Conservation (phyloP, 2,797 vertebrate genomes). For the Crenuchus spilurus region DNA sequence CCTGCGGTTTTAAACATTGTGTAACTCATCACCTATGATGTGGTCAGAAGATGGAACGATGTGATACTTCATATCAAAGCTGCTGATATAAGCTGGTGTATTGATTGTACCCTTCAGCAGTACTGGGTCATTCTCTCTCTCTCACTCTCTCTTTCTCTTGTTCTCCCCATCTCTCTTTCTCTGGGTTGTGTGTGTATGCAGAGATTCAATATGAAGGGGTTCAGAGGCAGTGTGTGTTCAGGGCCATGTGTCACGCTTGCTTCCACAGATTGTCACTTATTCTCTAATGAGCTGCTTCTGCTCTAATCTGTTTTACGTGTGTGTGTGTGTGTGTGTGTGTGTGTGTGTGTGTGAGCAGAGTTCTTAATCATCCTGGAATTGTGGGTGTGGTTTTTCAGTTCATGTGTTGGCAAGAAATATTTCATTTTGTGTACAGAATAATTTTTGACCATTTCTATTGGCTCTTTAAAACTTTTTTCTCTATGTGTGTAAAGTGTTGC, state of each 20-base stretch:
- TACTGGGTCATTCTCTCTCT: neutral
- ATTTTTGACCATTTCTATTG: no score
- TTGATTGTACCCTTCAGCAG: neutral
- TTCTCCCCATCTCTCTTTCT: neutral
- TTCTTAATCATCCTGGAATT: no score
- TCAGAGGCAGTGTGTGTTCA: neutral
- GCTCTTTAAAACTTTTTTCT: no score
- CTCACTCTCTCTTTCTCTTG: neutral
- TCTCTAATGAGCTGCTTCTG: constrained; percentile 63
- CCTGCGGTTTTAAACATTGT: neutral
- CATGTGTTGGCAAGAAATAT: constrained; percentile 17
- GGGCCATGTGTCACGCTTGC: neutral
- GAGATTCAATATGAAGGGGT: constrained; percentile 6
- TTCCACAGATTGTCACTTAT: constrained; percentile 59
- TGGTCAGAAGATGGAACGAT: neutral
- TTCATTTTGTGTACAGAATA: no score
- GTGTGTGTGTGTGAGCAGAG: neutral
- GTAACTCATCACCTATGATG: neutral
- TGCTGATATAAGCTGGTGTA: constrained; percentile 10
- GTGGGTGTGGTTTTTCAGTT: no score
- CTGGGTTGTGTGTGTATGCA: neutral
- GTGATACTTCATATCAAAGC: neutral
- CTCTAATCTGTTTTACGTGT: constrained; percentile 58
- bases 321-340: constrained; percentile 14
- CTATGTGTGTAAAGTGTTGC: no score